Percentiles rank a stretch among this genome's conserved stretches.
Conservation (phyloP, 2,797 vertebrate species). For the Acrocephalus scirpaceus region DNA sequence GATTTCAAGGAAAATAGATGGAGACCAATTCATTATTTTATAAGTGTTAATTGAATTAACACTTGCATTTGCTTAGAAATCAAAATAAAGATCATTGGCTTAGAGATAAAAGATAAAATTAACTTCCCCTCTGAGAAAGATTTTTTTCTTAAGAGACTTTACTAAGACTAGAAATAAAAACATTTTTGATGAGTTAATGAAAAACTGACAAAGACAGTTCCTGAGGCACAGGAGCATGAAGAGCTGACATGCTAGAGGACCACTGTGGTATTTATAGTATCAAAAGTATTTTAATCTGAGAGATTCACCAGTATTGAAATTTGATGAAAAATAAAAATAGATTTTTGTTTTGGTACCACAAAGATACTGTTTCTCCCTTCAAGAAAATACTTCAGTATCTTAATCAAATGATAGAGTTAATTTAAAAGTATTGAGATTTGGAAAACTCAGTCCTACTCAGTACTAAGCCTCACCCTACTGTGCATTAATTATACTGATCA, state of each 20-base stretch:
- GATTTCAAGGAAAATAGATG: background rate
- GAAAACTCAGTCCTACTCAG: background rate
- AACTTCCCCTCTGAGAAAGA: background rate
- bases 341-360: background rate
- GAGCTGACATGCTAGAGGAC: background rate
- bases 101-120: background rate
- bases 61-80: conserved; percentile 17
- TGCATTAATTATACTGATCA: background rate
- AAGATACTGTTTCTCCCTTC: background rate
- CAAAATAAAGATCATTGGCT: background rate
- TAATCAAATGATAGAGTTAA: background rate
- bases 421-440: background rate
- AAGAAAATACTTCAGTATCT: background rate
- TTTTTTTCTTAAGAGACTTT: conserved; percentile 13
- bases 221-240: background rate
- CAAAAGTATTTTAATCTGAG: background rate
- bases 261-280: background rate
- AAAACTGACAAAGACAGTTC: background rate
- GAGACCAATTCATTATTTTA: background rate
- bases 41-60: background rate
- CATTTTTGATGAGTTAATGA: background rate
- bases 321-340: background rate
- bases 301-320: background rate
- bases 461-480: background rate
- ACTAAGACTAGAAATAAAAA: background rate